Percentiles rank a stretch among this genome's conserved stretches.
Evolutionary conservation across 2,888 invertebrate species (phyloP).

Genomic region (Acronicta leporina): DNA sequence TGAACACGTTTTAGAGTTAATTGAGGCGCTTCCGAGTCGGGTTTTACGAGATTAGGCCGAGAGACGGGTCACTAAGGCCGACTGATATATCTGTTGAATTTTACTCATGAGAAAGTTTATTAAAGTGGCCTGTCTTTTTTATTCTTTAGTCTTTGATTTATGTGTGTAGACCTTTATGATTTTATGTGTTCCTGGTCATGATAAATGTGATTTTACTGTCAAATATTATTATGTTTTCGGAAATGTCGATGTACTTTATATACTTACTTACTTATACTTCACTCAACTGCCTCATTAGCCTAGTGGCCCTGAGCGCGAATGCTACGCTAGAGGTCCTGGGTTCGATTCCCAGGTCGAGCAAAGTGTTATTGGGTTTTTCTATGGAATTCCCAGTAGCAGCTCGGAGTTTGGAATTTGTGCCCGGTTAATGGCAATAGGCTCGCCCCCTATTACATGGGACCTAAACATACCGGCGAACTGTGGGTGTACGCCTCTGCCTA

Average conservation of each 20-base stretch:
- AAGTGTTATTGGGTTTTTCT: too few species aligned
- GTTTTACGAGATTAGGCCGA: conserved; percentile 73
- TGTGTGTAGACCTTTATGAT: conserved; percentile 3
- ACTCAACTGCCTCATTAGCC: too few species aligned
- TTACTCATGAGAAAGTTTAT: conserved; percentile 37
- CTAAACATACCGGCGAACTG: too few species aligned
- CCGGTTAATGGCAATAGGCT: too few species aligned
- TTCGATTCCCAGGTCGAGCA: too few species aligned
- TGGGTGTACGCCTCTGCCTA: too few species aligned
- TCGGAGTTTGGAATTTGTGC: too few species aligned
- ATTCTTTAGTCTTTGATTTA: conserved; percentile 28
- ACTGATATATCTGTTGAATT: conserved; percentile 24
- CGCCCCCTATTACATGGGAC: too few species aligned
- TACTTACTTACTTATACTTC: neutral
- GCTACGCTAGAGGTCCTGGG: too few species aligned
- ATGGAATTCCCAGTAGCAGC: too few species aligned
- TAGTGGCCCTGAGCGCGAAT: too few species aligned
- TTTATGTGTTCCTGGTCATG: neutral
- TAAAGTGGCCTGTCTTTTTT: conserved; percentile 7
- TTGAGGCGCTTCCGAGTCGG: conserved; percentile 74
- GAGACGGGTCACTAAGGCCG: conserved; percentile 45
- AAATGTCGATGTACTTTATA: neutral
- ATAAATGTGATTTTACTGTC: neutral
- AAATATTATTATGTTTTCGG: neutral
- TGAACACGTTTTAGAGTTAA: conserved; percentile 84